Evolutionary conservation across 1,140 invertebrate genomes (phyloP), one percentile per base, ranked within the genome.

Genomic region (Hesperophylax magnus): DNA sequence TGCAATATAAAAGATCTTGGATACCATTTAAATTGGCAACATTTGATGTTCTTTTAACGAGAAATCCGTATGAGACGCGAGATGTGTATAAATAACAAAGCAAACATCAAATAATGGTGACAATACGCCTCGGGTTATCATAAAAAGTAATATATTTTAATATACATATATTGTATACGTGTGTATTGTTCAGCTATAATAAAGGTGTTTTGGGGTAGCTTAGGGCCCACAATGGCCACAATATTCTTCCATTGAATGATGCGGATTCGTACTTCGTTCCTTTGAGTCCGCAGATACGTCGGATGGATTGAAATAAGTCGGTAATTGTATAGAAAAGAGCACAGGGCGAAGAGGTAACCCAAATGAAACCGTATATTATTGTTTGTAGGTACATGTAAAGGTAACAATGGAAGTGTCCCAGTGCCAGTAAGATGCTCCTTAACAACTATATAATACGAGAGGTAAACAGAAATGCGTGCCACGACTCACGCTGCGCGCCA

Each of bases 161-260:
- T 39, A 9, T 8, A 56, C 72, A 72, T 78, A 53, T 27, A 17
- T 9, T 58, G 60, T 34, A 79, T 60, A 65, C 22, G 58, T n/a
- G 78, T 20, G 27, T 65, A 80, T 80, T 80, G 78, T 80, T 75
- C 27, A 47, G 34, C 20, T 53, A 63, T 74, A 80, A 80, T 80
- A 80, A 65, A 75, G 78, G 78, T 80, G 78, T 80, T 80, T 79
- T 80, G 71, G 78, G 78, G 78, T 80, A 63, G 78, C 78, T 80
- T 80, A 80, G n/a, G 78, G 8, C 71, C 77, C 78, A 74, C 78
- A 80, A 80, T 20, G 15, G 69, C 39, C 54, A 24, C 20, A 20
- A 47, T 75, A 75, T 61, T 74, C 53, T 80, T 20, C 54, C n/a
- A 67, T 27, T 69, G 34, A 58, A n/a, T 31, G 53, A 11, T 34